Base-by-base conservation (phyloP, 1,140 invertebrate species). In the Brachionus paranguensis region DNA sequence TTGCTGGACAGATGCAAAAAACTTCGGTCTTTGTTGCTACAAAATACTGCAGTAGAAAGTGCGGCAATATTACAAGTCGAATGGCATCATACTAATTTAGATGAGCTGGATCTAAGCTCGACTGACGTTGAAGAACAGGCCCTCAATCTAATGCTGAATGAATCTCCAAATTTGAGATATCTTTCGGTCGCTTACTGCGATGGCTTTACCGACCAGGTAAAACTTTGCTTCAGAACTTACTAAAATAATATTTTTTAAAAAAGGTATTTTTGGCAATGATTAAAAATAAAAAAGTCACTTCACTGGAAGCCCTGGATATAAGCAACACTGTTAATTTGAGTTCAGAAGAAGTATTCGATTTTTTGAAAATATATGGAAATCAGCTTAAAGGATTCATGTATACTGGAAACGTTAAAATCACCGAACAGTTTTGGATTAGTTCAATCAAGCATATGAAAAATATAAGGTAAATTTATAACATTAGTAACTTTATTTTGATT, bases 401-500 rank as follows among this genome's bases (percentile, higher is more conserved):
- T 1, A 95, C 94, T 53, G 97, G 97, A 41, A 99, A 99, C 93
- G 93, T 96, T 0, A 97, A 99, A 88, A 94, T 99, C 85, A 96
- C 96, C 1, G 97, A 99, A 90, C 95, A 96, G 87, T 93, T 99
- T 65, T 98, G 96, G 95, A 94, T 95, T 88, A 93, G 94, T 85
- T 93, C 97, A 43, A 90, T 99, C 68, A 94, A 95, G 0, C 92
- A 95, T 83, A 90, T 99, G 7, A 94, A 92, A 76, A 96, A 97
- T 88, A 93, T 95, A 85, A 96, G 93, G 96, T 97, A 84, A 37
- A 7, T 17, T 41, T 55, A 79, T 43, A 17, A 45, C 5, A 24
- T 4, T 45, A 45, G 11, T n/a, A n/a, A 4, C 33, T 45, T 45
- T 53, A 78, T 60, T 50, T 27, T 85, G 45, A 43, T 17, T 78